Conservation (phyloP, 2,888 invertebrate genomes). For the Cordilura impudica region DNA sequence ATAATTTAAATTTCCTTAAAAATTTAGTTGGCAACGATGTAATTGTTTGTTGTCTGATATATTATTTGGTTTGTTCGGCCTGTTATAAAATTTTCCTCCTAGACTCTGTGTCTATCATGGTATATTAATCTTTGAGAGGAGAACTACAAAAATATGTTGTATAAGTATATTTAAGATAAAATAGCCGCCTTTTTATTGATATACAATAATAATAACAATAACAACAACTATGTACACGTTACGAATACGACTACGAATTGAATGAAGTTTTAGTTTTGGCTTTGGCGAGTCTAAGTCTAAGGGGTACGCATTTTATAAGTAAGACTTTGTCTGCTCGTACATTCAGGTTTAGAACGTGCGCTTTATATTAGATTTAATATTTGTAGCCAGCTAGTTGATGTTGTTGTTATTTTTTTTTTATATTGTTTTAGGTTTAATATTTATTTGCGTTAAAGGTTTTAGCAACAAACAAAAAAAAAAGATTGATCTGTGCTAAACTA, state of each 20-base stretch:
- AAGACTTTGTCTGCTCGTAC: not conserved
- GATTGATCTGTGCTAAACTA: slow-evolving; percentile 58
- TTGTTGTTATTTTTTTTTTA: not conserved
- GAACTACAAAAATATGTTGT: slow-evolving; percentile 51
- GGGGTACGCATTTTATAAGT: slow-evolving; percentile 48
- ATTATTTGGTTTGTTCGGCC: too few relatives aligned
- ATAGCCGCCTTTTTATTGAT: slow-evolving; percentile 63
- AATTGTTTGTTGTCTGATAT: too few relatives aligned
- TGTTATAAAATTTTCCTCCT: not conserved
- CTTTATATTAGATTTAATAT: slow-evolving; percentile 36
- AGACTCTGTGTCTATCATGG: slow-evolving; percentile 58
- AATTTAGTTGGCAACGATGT: too few relatives aligned
- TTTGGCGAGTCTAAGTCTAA: not conserved
- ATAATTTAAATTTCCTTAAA: too few relatives aligned
- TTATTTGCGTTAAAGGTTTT: slow-evolving; percentile 45
- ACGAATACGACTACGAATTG: not conserved
- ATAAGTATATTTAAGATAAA: slow-evolving; percentile 62
- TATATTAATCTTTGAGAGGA: slow-evolving; percentile 51
- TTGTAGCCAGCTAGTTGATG: not conserved
- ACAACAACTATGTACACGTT: slow-evolving; percentile 5
- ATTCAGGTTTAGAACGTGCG: slow-evolving; percentile 45
- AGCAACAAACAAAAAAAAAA: not conserved
- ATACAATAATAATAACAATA: slow-evolving; percentile 26
- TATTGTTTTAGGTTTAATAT: slow-evolving; percentile 5
- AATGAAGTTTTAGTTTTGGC: slow-evolving; percentile 11